These are phyloP conservation scores for Alloscopus bannaensis DNA, from an alignment of 2,888 invertebrate species.

Conservation along the genomic window DNA sequence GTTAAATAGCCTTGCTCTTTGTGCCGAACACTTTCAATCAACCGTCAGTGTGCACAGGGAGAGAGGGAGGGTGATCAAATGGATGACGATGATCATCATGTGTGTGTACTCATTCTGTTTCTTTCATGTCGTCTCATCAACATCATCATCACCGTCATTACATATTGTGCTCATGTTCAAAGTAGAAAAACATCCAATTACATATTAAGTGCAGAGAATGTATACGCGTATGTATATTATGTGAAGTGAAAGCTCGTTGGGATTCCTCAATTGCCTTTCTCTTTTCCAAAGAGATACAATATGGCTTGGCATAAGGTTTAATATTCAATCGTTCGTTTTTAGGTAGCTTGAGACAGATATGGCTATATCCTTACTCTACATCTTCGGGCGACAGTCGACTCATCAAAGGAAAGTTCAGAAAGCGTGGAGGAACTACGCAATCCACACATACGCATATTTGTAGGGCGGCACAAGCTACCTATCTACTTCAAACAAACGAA, in stretches of 20 bases:
- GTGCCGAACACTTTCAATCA: slow-evolving; percentile 63
- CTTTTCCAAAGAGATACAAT: no score
- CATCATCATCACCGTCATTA: slow-evolving; percentile 22
- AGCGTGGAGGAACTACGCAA: slow-evolving; percentile 15
- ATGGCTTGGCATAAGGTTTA: no score
- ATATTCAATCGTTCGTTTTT: slow-evolving; percentile 55
- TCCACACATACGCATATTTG: slow-evolving; percentile 1
- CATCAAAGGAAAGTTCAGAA: slow-evolving; percentile 46
- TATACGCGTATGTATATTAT: no score
- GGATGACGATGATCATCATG: slow-evolving; percentile 53
- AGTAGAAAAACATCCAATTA: slow-evolving; percentile 37
- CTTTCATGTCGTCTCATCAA: slow-evolving; percentile 35
- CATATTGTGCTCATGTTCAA: not conserved
- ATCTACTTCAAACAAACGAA: not conserved
- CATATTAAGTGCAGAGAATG: slow-evolving; percentile 41
- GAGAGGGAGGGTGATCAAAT: slow-evolving; percentile 48
- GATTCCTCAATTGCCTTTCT: slow-evolving; percentile 48
- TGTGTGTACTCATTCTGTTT: slow-evolving; percentile 46
- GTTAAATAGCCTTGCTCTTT: slow-evolving; percentile 69
- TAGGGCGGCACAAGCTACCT: no score
- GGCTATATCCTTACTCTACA: slow-evolving; percentile 36
- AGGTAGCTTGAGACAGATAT: no score
- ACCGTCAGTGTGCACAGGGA: slow-evolving; percentile 50
- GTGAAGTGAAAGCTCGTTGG: no score
- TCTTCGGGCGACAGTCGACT: slow-evolving; percentile 52